Evolutionary conservation across 2,888 invertebrate genomes (phyloP).

Genomic region (Acrobasis suavella): DNA sequence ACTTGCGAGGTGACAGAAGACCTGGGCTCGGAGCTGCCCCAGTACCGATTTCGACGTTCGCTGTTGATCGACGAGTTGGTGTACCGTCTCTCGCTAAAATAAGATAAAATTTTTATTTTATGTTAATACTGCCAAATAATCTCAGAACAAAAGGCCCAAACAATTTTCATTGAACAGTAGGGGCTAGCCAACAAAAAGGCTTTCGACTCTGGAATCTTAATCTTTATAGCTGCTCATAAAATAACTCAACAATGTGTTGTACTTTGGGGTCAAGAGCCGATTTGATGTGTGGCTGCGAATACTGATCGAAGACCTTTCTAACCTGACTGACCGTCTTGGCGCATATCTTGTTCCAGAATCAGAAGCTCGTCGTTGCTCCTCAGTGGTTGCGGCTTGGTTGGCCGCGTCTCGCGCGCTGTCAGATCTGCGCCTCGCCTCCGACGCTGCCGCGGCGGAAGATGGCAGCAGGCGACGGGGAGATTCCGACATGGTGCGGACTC

Average conservation of each 20-base stretch:
- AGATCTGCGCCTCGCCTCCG: conserved; percentile 63
- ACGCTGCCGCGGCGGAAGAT: conserved; percentile 39
- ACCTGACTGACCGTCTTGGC: conserved; percentile 69
- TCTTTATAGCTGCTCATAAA: too few relatives aligned
- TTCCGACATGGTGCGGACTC: conserved; percentile 69
- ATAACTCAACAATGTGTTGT: too few relatives aligned
- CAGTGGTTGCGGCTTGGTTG: conserved; percentile 37
- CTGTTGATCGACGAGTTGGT: conserved; percentile 74
- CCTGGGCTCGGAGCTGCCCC: conserved; percentile 71
- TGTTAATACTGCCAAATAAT: neutral
- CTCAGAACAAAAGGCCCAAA: too few relatives aligned
- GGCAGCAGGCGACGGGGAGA: conserved; percentile 68
- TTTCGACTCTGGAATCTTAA: too few relatives aligned
- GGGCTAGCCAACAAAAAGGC: too few relatives aligned
- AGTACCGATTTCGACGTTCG: conserved; percentile 66
- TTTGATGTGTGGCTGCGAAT: too few relatives aligned
- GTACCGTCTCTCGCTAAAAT: conserved; percentile 64
- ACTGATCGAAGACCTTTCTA: conserved; percentile 11
- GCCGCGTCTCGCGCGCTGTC: conserved; percentile 58
- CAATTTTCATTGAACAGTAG: too few relatives aligned
- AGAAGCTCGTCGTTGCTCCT: conserved; percentile 64
- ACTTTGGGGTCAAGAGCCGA: too few relatives aligned
- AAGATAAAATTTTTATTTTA: neutral
- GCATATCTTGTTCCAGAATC: conserved; percentile 60
- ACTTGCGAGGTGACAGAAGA: conserved; percentile 74